Percentiles rank a stretch among this genome's conserved stretches.
Evolutionary conservation across 2,888 invertebrate genomes (phyloP).

Genomic region (Julus scandinavius): DNA sequence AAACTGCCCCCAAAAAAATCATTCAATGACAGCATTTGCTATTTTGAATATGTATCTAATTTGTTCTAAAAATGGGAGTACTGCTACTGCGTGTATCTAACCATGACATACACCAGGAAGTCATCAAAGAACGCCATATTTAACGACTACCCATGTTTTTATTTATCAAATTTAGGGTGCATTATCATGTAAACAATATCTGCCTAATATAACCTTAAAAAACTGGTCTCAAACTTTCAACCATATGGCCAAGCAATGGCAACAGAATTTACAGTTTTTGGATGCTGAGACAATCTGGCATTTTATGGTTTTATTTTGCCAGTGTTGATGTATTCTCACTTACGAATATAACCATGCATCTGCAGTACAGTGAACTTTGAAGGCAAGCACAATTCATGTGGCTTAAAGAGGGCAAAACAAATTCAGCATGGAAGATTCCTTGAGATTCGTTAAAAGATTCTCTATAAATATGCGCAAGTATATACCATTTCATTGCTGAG

Average conservation of each 20-base stretch:
- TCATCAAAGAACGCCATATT: background rate
- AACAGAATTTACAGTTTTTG: background rate
- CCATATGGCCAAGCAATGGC: background rate
- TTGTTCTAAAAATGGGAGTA: too few species aligned
- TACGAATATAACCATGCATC: background rate
- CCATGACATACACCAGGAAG: background rate
- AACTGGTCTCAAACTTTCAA: too few species aligned
- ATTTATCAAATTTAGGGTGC: conserved; percentile 13
- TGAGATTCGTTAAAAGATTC: background rate
- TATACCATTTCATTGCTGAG: background rate
- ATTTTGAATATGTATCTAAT: too few species aligned
- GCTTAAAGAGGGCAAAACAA: too few species aligned
- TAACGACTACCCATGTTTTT: background rate
- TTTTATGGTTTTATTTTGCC: background rate
- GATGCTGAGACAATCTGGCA: background rate
- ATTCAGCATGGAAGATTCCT: background rate
- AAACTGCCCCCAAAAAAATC: too few species aligned
- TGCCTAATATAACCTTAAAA: conserved; percentile 20
- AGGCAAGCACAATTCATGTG: background rate
- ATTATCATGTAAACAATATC: conserved; percentile 25
- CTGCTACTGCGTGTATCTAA: too few species aligned
- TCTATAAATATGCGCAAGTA: background rate
- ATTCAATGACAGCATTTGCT: too few species aligned
- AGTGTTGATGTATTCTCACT: background rate
- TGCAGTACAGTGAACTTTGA: background rate